Conservation (phyloP, 2,797 vertebrate genomes). For the Salmo trutta region DNA sequence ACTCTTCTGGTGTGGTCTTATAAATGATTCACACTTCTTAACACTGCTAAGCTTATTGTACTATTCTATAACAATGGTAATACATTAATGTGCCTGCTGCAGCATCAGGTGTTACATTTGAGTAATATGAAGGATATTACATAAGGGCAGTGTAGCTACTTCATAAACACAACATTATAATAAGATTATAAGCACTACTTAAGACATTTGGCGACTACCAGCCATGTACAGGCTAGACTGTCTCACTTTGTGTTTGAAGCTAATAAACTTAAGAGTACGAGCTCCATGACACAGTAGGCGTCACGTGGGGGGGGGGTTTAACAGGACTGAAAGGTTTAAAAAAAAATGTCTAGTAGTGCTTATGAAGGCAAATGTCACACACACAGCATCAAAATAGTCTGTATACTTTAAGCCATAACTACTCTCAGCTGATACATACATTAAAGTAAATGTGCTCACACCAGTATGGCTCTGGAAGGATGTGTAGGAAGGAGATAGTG, state of each 20-base stretch:
- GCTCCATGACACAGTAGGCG: neutral
- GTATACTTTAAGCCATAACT: neutral
- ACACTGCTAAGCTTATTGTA: constrained; percentile 9
- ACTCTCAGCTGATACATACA: constrained; percentile 4
- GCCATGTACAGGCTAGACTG: neutral
- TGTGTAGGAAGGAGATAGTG: neutral
- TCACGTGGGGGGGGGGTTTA: too few species aligned
- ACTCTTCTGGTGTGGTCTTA: neutral
- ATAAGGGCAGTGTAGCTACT: constrained; percentile 5
- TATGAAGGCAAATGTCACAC: constrained; percentile 17
- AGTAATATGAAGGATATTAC: neutral
- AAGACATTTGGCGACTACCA: neutral
- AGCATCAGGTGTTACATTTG: neutral
- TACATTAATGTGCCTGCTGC: constrained; percentile 8
- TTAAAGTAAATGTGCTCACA: constrained; percentile 11
- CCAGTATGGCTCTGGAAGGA: neutral
- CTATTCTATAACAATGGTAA: neutral
- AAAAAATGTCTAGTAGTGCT: constrained; percentile 1
- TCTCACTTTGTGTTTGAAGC: neutral
- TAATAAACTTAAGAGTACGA: neutral
- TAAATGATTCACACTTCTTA: neutral
- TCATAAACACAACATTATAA: neutral
- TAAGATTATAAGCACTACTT: neutral
- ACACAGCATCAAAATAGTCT: neutral
- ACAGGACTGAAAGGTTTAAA: too few species aligned